These are phyloP conservation scores for Sternarchorhynchus goeldii DNA, from an alignment of 2,797 vertebrate genomes.

Conservation along the genomic window DNA sequence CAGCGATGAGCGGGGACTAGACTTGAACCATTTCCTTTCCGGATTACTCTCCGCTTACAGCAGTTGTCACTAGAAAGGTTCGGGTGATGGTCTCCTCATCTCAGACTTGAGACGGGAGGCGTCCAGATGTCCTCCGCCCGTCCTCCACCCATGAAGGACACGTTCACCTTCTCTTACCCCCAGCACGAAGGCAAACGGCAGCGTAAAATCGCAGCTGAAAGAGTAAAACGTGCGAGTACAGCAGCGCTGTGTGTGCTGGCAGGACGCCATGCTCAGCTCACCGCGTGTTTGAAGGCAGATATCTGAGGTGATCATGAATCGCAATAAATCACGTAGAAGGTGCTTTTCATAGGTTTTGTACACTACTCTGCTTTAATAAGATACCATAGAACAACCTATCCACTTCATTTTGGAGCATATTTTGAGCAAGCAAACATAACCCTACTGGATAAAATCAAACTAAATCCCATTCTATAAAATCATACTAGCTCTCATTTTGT, in stretches of 20 bases:
- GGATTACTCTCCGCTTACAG: constrained; percentile 64
- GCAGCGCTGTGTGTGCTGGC: neutral
- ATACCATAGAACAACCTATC: neutral
- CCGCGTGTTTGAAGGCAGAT: no score
- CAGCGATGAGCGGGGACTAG: constrained; percentile 48
- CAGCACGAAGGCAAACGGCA: neutral
- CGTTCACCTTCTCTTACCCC: neutral
- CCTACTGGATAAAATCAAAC: neutral
- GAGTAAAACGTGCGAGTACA: neutral
- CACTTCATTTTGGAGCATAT: neutral
- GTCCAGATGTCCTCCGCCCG: neutral
- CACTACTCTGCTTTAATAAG: neutral
- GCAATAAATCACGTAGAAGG: no score
- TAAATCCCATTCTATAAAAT: neutral
- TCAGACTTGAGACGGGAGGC: neutral
- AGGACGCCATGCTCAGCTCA: neutral
- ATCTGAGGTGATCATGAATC: no score
- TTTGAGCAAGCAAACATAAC: neutral
- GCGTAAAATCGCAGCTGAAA: neutral
- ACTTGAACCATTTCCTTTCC: constrained; percentile 64
- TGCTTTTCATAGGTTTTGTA: neutral
- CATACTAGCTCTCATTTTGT: neutral
- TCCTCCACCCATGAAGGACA: constrained; percentile 15
- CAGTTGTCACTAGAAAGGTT: constrained; percentile 65
- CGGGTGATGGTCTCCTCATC: neutral